Conservation (phyloP, 2,797 vertebrate species). For the Alauda arvensis region DNA sequence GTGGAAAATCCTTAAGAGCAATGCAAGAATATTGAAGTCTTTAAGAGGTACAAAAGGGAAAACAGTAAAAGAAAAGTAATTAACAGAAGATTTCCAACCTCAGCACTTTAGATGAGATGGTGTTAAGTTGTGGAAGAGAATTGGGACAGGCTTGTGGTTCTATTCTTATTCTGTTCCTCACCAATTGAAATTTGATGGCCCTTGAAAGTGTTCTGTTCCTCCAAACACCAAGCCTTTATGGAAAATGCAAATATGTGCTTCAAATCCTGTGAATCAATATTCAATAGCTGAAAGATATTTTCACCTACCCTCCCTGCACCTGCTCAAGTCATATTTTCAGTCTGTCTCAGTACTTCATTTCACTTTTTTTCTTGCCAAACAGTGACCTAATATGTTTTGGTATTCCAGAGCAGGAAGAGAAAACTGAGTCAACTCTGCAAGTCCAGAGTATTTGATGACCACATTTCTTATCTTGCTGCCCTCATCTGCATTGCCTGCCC, state of each 20-base stretch:
- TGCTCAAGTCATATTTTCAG: background rate
- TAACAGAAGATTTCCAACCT: background rate
- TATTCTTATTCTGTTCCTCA: background rate
- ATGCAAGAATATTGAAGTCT: background rate
- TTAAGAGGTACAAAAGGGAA: background rate
- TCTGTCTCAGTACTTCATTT: background rate
- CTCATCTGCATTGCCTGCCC: background rate
- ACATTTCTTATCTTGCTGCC: background rate
- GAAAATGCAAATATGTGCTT: background rate
- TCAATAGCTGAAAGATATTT: background rate
- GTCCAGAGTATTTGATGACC: background rate
- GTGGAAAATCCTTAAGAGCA: background rate
- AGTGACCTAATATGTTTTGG: conserved; percentile 18
- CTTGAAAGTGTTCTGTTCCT: background rate
- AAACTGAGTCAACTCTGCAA: background rate
- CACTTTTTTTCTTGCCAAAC: conserved; percentile 4
- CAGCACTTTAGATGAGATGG: background rate
- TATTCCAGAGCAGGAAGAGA: conserved; percentile 10
- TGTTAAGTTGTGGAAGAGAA: background rate
- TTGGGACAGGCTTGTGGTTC: background rate
- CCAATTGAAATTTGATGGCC: background rate
- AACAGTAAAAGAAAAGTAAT: background rate
- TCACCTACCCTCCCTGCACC: background rate
- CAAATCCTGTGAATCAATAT: background rate
- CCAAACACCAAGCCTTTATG: background rate